Evolutionary conservation across 1,140 invertebrate genomes (phyloP).

Genomic region (Branchinecta lindahli): DNA sequence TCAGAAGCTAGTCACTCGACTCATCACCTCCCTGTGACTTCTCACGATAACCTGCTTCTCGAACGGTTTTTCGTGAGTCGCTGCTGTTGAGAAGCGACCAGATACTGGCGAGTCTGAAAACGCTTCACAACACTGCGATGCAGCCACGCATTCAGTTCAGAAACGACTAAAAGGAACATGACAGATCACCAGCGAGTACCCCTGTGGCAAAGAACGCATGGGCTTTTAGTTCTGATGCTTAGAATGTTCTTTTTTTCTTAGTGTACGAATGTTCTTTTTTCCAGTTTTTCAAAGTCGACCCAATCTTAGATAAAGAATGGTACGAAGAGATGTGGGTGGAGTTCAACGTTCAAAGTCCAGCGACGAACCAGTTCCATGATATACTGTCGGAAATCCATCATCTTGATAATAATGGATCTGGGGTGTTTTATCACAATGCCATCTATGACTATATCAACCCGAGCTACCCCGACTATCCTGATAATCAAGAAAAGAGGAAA

Average conservation of each 20-base stretch:
- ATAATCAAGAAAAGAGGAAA: not conserved
- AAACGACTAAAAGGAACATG: too few relatives aligned
- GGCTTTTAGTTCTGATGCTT: too few relatives aligned
- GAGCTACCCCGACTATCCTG: constrained; percentile 27
- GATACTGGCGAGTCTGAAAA: too few relatives aligned
- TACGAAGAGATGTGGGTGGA: constrained; percentile 21
- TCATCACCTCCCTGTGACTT: too few relatives aligned
- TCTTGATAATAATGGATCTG: not conserved
- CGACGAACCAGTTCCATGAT: not conserved
- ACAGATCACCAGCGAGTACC: too few relatives aligned
- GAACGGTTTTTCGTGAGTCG: too few relatives aligned
- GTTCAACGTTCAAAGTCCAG: not conserved
- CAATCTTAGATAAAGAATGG: constrained; percentile 30
- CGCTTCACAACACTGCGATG: too few relatives aligned
- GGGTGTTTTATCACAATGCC: not conserved
- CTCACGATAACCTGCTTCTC: too few relatives aligned
- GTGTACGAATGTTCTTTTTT: constrained; percentile 21
- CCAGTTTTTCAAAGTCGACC: constrained; percentile 31
- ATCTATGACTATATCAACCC: constrained; percentile 26
- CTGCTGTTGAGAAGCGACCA: too few relatives aligned
- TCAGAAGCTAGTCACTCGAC: too few relatives aligned
- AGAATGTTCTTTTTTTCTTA: constrained; percentile 18
- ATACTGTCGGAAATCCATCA: not conserved
- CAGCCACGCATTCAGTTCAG: too few relatives aligned
- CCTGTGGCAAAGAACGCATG: too few relatives aligned